Evolutionary conservation across 2,888 invertebrate species (phyloP), one percentile per base, ranked within the genome.

Genomic region (Rhyacophila evoluta): DNA sequence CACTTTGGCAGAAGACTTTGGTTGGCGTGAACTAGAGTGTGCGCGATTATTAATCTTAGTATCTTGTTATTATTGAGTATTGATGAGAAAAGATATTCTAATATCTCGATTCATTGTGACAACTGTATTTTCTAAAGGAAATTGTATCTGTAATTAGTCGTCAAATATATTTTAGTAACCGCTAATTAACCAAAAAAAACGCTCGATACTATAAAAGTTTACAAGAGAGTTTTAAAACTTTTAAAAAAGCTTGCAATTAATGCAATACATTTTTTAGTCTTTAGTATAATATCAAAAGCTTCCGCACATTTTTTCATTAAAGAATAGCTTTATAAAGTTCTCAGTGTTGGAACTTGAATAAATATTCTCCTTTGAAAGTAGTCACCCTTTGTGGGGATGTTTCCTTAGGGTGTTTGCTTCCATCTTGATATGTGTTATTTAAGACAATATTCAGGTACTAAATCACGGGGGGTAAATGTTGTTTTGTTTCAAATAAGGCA

Each of bases 361-460:
- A 75, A 75, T 75, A 70, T 70, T 37, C 39, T 75, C 36, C 28
- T 75, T 70, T 70, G 75, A 75, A 75, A 70, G 39, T 37, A 75
- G 39, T 25, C 75, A 75, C 37, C 39, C 70, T 75, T 74, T 74
- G 33, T 67, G 74, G 36, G 33, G 67, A 69, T 29, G 33, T 15
- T 69, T 69, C 69, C 55, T 55, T 55, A 2, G 55, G 55, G 55
- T 55, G 55, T 55, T 55, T 19, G 69, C 33, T 33, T 12, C 28
- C 69, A 71, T 71, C 71, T 71, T 71, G 71, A 71, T 71, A 71
- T 71, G 71, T 36, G 71, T 71, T 71, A 71, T 19, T 71, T 36
- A 71, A 71, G 36, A 36, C 71, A 71, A 71, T 71, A 71, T 71
- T 25, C 33, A 19, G 25, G 11, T 36, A 15, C 11, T 36, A 71